Evolutionary conservation across 2,113 vertebrate genomes (phyloP).

Genomic region (Clarias macrocephalus): DNA sequence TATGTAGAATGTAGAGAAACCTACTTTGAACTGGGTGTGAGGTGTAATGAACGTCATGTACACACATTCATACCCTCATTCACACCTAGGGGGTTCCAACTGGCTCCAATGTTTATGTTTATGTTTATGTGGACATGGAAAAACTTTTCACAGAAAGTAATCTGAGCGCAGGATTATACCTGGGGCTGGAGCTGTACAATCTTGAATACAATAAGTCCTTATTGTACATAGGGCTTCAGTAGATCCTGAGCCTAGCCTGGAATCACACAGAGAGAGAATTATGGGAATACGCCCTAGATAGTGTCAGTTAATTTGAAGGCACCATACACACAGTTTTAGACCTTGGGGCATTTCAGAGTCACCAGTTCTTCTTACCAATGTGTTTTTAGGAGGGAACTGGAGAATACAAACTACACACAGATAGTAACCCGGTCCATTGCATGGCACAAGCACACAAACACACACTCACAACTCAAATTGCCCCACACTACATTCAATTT

Average conservation of each 20-base stretch:
- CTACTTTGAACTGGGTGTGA: no score
- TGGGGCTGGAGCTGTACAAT: not conserved
- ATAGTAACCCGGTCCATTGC: no score
- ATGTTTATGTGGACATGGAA: not conserved
- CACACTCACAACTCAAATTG: no score
- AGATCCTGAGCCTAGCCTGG: not conserved
- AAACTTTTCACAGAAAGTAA: not conserved
- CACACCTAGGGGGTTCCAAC: no score
- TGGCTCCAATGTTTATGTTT: no score
- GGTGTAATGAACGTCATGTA: no score
- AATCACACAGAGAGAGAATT: not conserved
- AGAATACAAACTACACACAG: not conserved
- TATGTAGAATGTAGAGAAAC: no score
- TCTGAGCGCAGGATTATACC: not conserved
- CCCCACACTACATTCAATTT: no score
- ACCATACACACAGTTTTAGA: not conserved
- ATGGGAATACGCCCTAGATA: not conserved
- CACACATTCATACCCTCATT: no score
- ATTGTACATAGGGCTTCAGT: not conserved
- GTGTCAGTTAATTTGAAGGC: not conserved
- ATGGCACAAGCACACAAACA: no score
- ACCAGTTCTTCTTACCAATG: not conserved
- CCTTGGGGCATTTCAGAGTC: not conserved
- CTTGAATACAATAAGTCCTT: not conserved
- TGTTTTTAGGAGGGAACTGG: not conserved